Evolutionary conservation across 2,113 vertebrate species (phyloP).

Genomic region (Zeus faber): DNA sequence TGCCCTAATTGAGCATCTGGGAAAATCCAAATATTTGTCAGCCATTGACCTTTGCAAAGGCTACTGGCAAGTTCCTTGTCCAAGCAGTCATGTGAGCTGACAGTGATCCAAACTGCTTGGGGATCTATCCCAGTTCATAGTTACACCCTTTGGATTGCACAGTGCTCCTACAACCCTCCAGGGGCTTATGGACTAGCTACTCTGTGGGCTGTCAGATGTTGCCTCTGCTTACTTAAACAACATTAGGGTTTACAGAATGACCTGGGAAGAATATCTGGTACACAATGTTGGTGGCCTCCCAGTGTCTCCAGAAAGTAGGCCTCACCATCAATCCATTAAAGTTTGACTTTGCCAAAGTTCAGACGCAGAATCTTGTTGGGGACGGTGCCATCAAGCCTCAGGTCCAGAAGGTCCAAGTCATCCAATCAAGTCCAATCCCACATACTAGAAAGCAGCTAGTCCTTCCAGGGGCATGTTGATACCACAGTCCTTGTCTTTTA

Average conservation of each 20-base stretch:
- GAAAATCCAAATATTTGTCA: too few relatives aligned
- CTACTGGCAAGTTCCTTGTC: too few relatives aligned
- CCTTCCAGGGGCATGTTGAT: neutral
- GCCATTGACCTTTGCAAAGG: too few relatives aligned
- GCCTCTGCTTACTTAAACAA: neutral
- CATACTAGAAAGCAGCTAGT: neutral
- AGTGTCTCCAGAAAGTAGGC: neutral
- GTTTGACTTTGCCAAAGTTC: too few relatives aligned
- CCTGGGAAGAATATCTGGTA: neutral
- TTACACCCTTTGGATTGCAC: too few relatives aligned
- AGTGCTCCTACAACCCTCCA: too few relatives aligned
- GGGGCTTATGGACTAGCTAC: too few relatives aligned
- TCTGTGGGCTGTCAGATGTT: too few relatives aligned
- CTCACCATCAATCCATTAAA: neutral
- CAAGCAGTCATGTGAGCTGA: too few relatives aligned
- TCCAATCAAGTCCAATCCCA: conserved; percentile 4
- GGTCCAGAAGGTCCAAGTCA: conserved; percentile 7
- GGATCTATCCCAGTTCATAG: too few relatives aligned
- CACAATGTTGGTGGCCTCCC: neutral
- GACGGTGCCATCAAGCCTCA: conserved; percentile 4
- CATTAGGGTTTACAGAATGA: neutral
- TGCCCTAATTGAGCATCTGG: too few relatives aligned
- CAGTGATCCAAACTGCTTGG: too few relatives aligned
- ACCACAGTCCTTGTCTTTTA: neutral
- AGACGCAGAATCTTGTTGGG: conserved; percentile 4